A percentile compares a stretch with the other conserved stretches of the same genome.
Conservation (phyloP, 2,888 invertebrate species). For the Mongoloraphidia duomilia region DNA sequence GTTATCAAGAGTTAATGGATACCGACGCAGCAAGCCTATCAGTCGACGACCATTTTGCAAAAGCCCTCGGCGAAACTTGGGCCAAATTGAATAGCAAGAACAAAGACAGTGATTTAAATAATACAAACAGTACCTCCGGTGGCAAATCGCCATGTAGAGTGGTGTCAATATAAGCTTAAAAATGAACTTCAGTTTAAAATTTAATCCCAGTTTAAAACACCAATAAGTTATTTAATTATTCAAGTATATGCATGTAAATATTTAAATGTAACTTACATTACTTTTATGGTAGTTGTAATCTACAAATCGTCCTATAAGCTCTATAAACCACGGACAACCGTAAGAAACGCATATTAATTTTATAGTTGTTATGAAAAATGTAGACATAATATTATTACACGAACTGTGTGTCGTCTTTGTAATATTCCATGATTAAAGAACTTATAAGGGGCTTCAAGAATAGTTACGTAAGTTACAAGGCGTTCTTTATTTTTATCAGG, state of each 20-base stretch:
- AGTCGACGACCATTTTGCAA: constrained; percentile 86
- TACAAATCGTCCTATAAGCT: constrained; percentile 11
- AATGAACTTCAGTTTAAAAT: neutral
- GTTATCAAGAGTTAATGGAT: constrained; percentile 39
- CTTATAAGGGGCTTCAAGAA: no score
- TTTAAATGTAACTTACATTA: constrained; percentile 13
- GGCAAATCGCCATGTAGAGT: constrained; percentile 21
- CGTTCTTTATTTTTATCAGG: no score
- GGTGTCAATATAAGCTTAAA: constrained; percentile 21
- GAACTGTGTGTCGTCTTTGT: no score
- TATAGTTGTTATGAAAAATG: no score
- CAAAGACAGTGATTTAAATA: constrained; percentile 37
- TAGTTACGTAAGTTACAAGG: no score
- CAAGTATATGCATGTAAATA: constrained; percentile 14
- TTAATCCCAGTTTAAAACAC: neutral
- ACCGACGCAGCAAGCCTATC: constrained; percentile 40
- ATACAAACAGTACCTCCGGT: constrained; percentile 15
- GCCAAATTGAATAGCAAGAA: constrained; percentile 51
- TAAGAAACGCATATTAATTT: no score
- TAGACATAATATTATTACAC: no score
- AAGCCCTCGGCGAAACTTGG: constrained; percentile 79
- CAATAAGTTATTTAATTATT: constrained; percentile 7
- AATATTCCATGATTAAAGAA: no score
- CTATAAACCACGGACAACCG: constrained; percentile 1
- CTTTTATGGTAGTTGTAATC: constrained; percentile 10